Conservation (phyloP, 2,113 vertebrate genomes). For the Myotis davidii region DNA sequence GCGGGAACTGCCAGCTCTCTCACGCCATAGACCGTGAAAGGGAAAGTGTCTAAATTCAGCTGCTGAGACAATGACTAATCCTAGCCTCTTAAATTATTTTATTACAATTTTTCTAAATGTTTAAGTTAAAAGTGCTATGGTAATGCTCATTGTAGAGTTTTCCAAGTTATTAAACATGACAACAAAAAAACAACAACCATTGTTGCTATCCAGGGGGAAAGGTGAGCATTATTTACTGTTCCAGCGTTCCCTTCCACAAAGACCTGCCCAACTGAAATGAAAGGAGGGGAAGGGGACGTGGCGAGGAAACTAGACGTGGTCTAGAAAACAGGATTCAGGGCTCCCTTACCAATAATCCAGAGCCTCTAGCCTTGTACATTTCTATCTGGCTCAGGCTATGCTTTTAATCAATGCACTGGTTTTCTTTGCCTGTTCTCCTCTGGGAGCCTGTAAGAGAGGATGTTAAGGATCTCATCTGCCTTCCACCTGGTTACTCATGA, state of each 20-base stretch:
- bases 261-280: not conserved
- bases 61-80: not conserved
- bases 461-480: conserved; percentile 13
- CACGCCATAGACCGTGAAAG: not conserved
- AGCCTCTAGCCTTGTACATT: not conserved
- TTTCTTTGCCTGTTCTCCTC: not conserved
- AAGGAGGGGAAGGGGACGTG: not conserved
- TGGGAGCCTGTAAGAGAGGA: not conserved
- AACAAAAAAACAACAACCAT: not conserved
- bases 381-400: not conserved
- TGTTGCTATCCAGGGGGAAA: not conserved
- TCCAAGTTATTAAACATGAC: not conserved
- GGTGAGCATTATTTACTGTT: not conserved
- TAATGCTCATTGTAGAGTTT: not conserved
- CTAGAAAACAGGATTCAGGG: not conserved
- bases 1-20: not conserved
- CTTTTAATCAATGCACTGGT: not conserved
- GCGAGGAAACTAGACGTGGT: not conserved
- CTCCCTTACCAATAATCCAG: not conserved
- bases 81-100: not conserved
- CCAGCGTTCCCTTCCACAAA: not conserved
- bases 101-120: not conserved
- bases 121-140: not conserved
- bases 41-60: not conserved
- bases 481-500: not conserved